Conservation (phyloP, 2,888 invertebrate species). For the Xanthostigma xanthostigma region DNA sequence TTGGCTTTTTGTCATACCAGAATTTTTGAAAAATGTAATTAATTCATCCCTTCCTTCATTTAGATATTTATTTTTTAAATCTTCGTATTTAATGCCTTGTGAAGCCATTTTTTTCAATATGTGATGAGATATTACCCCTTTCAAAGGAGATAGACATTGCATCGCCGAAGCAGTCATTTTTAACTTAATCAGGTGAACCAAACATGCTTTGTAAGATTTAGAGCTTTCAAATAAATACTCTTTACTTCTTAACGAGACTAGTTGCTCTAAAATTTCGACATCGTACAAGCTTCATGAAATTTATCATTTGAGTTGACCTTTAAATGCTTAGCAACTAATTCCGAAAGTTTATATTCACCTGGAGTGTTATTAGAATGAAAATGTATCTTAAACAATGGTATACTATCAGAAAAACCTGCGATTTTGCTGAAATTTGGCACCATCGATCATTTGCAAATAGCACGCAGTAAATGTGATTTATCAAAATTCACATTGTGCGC, state of each 20-base stretch:
- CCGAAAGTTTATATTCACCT: constrained; percentile 1
- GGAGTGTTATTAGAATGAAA: neutral
- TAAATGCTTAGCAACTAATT: neutral
- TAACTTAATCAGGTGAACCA: neutral
- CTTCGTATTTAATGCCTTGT: constrained; percentile 1
- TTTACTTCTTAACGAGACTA: neutral
- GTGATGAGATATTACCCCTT: constrained; percentile 1
- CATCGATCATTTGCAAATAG: constrained; percentile 1
- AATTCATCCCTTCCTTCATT: neutral
- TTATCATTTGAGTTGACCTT: neutral
- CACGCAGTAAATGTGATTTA: constrained; percentile 1
- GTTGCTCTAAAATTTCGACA: neutral
- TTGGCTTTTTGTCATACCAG: too few species aligned
- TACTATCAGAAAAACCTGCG: constrained; percentile 1
- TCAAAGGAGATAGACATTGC: neutral
- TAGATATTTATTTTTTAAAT: neutral
- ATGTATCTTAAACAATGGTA: constrained; percentile 1
- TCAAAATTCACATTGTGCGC: neutral
- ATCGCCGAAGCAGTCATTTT: neutral
- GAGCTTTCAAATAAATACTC: constrained; percentile 1
- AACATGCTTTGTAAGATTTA: constrained; percentile 1
- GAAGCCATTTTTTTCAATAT: constrained; percentile 1
- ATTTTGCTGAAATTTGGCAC: constrained; percentile 1
- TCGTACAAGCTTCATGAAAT: neutral
- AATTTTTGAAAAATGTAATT: neutral